Base-by-base conservation (phyloP, 2,113 vertebrate species). In the Nothoprocta pentlandii region DNA sequence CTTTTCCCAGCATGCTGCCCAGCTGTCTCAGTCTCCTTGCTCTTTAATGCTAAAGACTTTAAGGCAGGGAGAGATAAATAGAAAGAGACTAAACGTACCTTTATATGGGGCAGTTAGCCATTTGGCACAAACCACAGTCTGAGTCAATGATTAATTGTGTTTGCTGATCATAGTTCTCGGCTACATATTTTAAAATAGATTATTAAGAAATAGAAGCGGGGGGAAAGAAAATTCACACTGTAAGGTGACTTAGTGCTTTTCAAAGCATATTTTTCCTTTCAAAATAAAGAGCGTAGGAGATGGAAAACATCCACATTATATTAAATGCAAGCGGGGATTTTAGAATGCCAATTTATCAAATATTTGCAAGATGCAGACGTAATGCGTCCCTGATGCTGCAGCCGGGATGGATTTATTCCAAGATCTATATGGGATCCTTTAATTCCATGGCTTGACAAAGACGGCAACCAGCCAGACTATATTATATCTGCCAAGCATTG, bases 51-150 rank as follows among this genome's bases (percentile, higher is more conserved):
- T 34, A 53, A 88, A 79, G 69, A 92, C 47, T 90, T 94, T 64
- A 92, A 88, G 68, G 83, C 49, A 63, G 44, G 88, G 61, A 53
- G 42, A 90, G 90, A 95, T 85, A 95, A 86, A 92, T 41, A 96
- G 80, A 73, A 69, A 91, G 77, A 80, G 42, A n/a, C 47, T 73
- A 23, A 78, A 96, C 81, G 84, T 78, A 91, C 61, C 64, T 87
- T 89, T 89, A 42, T 34, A 13, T 77, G 70, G 90, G 86, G 56
- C 41, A 87, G 32, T 89, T 80, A 76, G 81, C 69, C 84, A 80
- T 92, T 92, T 94, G 77, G 89, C 74, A 78, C 0, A 2, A 80
- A 41, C 36, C 41, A 83, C n/a, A 34, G 25, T 23, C 81, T 90
- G 90, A 92, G 42, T 68, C 82, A 77, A 54, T 91, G 78, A 85